These are phyloP conservation scores for Orchestia grillus DNA, from an alignment of 1,140 invertebrate genomes.

Conservation along the genomic window DNA sequence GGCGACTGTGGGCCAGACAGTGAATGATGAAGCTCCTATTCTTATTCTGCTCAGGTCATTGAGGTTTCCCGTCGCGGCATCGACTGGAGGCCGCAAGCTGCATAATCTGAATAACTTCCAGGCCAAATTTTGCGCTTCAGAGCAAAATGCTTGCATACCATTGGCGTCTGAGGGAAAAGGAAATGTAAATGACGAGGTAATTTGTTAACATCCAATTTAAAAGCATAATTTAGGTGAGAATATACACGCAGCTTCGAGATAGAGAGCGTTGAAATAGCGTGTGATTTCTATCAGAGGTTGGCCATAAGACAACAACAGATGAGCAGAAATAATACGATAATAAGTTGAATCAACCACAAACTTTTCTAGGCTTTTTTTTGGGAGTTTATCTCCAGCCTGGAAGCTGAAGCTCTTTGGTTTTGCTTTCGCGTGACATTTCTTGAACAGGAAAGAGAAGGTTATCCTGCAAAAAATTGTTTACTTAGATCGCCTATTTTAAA, in stretches of 20 bases:
- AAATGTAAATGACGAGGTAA: neutral
- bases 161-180: neutral
- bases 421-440: no score
- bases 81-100: neutral
- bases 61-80: neutral
- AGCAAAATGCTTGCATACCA: neutral
- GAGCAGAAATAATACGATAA: no score
- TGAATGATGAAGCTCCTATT: slow-evolving; percentile 8
- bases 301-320: no score
- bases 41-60: neutral
- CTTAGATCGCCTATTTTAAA: no score
- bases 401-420: no score
- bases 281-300: neutral
- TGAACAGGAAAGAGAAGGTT: no score
- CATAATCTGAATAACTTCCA: slow-evolving; percentile 16
- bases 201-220: neutral
- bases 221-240: neutral
- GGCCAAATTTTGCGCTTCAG: neutral
- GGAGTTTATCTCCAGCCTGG: no score
- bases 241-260: neutral
- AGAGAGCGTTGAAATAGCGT: neutral
- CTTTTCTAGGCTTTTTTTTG: no score
- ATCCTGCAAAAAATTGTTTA: no score
- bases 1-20: neutral
- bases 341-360: no score